phyloP scores from a whole-genome alignment of 2,888 invertebrate species.

The Spisula subtruncata region DNA sequence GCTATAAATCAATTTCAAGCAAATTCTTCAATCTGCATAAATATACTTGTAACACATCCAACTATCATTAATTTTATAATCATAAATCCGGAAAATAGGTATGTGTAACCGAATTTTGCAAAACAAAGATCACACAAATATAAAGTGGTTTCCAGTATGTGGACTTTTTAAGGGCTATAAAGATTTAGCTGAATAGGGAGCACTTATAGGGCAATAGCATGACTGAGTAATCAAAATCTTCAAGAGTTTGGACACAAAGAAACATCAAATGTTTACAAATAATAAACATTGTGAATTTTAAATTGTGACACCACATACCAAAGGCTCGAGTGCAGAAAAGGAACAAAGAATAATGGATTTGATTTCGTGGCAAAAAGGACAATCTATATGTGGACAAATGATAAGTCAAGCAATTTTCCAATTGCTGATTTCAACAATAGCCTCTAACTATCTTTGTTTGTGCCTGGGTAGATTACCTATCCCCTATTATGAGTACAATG shows the following conservation, averaged over 20 bases:
- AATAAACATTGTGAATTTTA: background rate
- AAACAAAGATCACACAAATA: too few species aligned
- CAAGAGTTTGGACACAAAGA: background rate
- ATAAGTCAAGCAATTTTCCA: conserved; percentile 32
- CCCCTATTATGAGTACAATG: conserved; percentile 35
- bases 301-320: background rate
- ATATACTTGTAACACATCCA: too few species aligned
- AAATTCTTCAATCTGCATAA: too few species aligned
- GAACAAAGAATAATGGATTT: conserved; percentile 11
- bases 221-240: conserved; percentile 7
- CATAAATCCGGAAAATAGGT: too few species aligned
- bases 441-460: background rate
- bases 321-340: background rate
- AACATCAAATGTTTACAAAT: conserved; percentile 7
- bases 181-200: background rate
- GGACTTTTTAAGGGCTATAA: background rate
- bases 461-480: conserved; percentile 12
- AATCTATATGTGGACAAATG: background rate
- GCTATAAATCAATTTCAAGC: too few species aligned
- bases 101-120: too few species aligned
- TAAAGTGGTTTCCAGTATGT: too few species aligned
- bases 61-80: too few species aligned
- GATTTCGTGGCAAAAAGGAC: background rate
- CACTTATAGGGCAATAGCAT: background rate
- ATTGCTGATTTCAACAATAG: conserved; percentile 24